A percentile compares a stretch with the other conserved stretches of the same genome.
Evolutionary conservation across 2,113 vertebrate species (phyloP).

Genomic region (Orcinus orca): DNA sequence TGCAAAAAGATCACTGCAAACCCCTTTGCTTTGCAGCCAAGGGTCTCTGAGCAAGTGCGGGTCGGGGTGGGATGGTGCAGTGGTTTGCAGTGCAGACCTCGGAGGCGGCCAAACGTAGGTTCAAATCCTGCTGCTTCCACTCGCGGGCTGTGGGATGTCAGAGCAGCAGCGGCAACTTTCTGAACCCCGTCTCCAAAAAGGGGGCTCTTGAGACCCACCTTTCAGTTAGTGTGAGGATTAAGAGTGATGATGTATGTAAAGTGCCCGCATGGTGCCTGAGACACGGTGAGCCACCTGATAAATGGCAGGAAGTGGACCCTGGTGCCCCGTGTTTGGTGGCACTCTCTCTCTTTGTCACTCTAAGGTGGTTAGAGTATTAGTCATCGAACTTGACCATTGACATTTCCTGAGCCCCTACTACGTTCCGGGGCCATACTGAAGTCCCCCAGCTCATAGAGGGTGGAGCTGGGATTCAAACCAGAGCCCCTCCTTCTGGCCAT

Average conservation of each 20-base stretch:
- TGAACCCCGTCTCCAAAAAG: neutral
- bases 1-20: neutral
- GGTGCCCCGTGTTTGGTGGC: neutral
- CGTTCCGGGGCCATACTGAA: neutral
- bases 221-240: neutral
- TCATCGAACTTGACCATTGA: neutral
- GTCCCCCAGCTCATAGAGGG: neutral
- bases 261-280: neutral
- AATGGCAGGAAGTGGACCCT: neutral
- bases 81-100: accelerated
- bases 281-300: neutral
- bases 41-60: neutral
- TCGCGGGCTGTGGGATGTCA: neutral
- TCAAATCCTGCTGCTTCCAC: neutral
- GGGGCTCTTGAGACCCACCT: neutral
- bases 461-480: neutral
- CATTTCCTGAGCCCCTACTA: neutral
- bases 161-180: neutral
- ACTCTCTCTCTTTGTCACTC: neutral
- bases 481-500: neutral
- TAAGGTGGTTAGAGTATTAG: neutral
- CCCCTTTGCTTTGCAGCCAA: neutral
- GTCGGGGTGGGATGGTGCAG: accelerated
- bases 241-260: neutral
- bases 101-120: neutral